Conservation (phyloP, 2,888 invertebrate species). For the Tiphia femorata region DNA sequence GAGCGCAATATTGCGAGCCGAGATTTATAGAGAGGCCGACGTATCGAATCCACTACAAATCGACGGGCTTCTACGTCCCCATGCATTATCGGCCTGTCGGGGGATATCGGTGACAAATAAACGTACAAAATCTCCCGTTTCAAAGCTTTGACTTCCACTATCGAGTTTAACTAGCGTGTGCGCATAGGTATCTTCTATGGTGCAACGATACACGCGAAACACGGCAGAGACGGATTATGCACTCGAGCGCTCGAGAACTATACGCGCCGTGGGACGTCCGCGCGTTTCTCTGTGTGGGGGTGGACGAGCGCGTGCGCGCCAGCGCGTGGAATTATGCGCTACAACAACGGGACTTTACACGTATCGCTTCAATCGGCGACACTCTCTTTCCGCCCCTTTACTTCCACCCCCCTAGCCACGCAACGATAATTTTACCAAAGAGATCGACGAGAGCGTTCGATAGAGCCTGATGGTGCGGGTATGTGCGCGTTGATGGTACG, state of each 20-base stretch:
- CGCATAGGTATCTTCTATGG: neutral
- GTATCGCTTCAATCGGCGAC: neutral
- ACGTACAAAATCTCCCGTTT: constrained; percentile 44
- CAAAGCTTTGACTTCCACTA: constrained; percentile 40
- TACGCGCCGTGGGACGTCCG: constrained; percentile 8
- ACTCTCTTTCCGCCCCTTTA: neutral
- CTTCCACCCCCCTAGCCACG: neutral
- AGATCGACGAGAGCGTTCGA: too few species aligned
- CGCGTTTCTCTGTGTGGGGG: too few species aligned
- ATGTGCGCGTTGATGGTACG: too few species aligned
- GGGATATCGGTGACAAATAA: constrained; percentile 48
- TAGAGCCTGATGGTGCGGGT: too few species aligned
- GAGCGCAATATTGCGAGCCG: constrained; percentile 32
- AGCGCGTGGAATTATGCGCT: constrained; percentile 16
- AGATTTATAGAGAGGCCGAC: constrained; percentile 29
- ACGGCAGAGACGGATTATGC: constrained; percentile 25
- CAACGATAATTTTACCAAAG: neutral
- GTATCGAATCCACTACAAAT: constrained; percentile 24
- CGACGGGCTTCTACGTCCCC: constrained; percentile 18
- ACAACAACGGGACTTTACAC: constrained; percentile 5
- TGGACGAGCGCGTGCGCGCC: too few species aligned
- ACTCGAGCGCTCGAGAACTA: constrained; percentile 23
- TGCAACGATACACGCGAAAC: constrained; percentile 13
- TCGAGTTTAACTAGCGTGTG: constrained; percentile 37
- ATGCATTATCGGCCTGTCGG: constrained; percentile 20